Evolutionary conservation across 2,888 invertebrate species (phyloP).

Genomic region (Drosophila austrosaltans): DNA sequence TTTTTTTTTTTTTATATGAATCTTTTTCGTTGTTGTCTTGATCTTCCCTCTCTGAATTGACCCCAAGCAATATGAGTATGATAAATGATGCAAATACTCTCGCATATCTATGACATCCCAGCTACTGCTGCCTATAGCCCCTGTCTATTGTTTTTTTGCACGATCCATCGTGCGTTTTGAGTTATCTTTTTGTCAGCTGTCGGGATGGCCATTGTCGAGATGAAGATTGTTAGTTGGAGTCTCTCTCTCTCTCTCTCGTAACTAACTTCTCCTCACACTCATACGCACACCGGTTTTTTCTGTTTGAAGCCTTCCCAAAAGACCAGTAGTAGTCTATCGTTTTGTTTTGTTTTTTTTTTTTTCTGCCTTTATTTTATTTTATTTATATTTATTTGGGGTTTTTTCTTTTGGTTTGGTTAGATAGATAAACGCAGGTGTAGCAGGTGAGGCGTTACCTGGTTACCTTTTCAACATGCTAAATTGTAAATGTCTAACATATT

Average conservation of each 20-base stretch:
- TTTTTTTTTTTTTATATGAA: not conserved
- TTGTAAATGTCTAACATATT: slow-evolving; percentile 22
- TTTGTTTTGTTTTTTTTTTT: not conserved
- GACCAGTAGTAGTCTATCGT: slow-evolving; percentile 55
- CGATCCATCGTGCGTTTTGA: slow-evolving; percentile 59
- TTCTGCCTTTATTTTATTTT: slow-evolving; percentile 5
- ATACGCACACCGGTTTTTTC: slow-evolving; percentile 32
- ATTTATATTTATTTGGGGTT: slow-evolving; percentile 10
- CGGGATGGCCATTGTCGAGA: slow-evolving; percentile 46
- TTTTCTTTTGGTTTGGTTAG: not conserved
- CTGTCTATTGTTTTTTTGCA: slow-evolving; percentile 53
- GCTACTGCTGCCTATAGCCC: slow-evolving; percentile 20
- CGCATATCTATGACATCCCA: slow-evolving; percentile 46
- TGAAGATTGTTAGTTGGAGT: slow-evolving; percentile 32
- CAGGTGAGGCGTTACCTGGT: slow-evolving; percentile 32
- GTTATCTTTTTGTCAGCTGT: slow-evolving; percentile 50
- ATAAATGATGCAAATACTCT: slow-evolving; percentile 61
- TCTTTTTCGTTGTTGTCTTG: slow-evolving; percentile 20
- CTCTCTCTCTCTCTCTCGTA: not conserved
- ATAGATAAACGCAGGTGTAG: slow-evolving; percentile 37
- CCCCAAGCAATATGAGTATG: slow-evolving; percentile 56
- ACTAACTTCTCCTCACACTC: slow-evolving; percentile 18
- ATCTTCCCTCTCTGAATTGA: slow-evolving; percentile 42
- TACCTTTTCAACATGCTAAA: slow-evolving; percentile 48
- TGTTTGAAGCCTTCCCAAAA: slow-evolving; percentile 27